Evolutionary conservation across 1,140 invertebrate species (phyloP).

Genomic region (Drosophila guanche): DNA sequence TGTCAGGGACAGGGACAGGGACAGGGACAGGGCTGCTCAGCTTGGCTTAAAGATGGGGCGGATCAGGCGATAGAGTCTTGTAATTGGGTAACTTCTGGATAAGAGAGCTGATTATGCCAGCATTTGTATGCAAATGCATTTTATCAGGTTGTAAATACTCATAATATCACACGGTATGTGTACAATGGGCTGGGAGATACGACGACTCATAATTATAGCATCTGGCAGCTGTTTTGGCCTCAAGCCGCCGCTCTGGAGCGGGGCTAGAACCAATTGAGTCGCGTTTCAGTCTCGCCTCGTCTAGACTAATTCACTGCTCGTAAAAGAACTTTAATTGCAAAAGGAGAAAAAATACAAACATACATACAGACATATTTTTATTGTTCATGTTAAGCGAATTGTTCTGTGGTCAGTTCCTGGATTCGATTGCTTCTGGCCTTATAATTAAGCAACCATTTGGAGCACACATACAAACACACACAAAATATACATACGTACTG

Average conservation of each 20-base stretch:
- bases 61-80: constrained; percentile 16
- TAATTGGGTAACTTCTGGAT: constrained; percentile 49
- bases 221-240: constrained; percentile 29
- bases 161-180: constrained; percentile 12
- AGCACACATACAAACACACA: constrained; percentile 4
- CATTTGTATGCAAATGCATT: constrained; percentile 41
- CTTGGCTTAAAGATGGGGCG: constrained; percentile 15
- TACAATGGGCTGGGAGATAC: no score
- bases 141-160: constrained; percentile 29
- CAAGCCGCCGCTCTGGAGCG: constrained; percentile 9
- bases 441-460: constrained; percentile 67
- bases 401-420: constrained; percentile 34
- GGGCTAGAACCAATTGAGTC: constrained; percentile 21
- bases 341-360: constrained; percentile 26
- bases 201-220: constrained; percentile 2
- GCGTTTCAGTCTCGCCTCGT: constrained; percentile 4
- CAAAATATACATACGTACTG: no score
- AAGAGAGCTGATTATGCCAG: constrained; percentile 61
- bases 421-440: constrained; percentile 45
- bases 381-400: constrained; percentile 50
- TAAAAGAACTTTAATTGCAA: constrained; percentile 72
- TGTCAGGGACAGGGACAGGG: neutral
- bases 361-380: constrained; percentile 54
- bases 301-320: constrained; percentile 73
- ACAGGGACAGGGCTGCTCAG: no score